Evolutionary conservation across 2,888 invertebrate genomes (phyloP).

Genomic region (Adineta ricciae): DNA sequence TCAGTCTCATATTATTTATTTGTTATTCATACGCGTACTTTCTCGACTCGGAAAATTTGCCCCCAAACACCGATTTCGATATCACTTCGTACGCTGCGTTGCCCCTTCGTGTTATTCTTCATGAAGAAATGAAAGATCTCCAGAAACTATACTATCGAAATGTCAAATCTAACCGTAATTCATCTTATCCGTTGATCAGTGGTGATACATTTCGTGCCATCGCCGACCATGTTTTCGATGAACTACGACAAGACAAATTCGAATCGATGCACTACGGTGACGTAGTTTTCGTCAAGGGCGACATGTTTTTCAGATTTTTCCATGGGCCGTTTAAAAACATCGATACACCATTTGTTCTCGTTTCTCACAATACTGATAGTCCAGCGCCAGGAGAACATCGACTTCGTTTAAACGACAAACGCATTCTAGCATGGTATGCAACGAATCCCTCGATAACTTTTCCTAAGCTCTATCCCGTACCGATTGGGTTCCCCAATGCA

Average conservation of each 20-base stretch:
- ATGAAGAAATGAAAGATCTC: neutral
- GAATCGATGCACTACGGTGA: neutral
- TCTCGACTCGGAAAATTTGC: neutral
- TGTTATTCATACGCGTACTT: neutral
- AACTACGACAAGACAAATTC: neutral
- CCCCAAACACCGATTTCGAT: neutral
- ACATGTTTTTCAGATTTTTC: neutral
- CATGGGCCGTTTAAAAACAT: neutral
- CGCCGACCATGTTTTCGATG: neutral
- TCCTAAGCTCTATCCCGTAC: neutral
- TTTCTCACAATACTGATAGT: neutral
- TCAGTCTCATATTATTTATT: no score
- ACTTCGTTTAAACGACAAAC: neutral
- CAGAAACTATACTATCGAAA: neutral
- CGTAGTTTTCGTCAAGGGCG: neutral
- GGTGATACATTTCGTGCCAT: conserved; percentile 23
- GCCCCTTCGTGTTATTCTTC: neutral
- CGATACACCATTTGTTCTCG: neutral
- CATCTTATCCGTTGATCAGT: conserved; percentile 13
- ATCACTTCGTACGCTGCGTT: neutral
- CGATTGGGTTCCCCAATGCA: neutral
- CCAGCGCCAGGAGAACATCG: neutral
- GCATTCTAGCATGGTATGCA: neutral
- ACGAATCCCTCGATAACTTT: neutral
- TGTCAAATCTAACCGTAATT: neutral